A percentile compares a stretch with the other conserved stretches of the same genome.
These are phyloP conservation scores for Trematomus loennbergii DNA, from an alignment of 2,113 vertebrate species.

Conservation along the genomic window DNA sequence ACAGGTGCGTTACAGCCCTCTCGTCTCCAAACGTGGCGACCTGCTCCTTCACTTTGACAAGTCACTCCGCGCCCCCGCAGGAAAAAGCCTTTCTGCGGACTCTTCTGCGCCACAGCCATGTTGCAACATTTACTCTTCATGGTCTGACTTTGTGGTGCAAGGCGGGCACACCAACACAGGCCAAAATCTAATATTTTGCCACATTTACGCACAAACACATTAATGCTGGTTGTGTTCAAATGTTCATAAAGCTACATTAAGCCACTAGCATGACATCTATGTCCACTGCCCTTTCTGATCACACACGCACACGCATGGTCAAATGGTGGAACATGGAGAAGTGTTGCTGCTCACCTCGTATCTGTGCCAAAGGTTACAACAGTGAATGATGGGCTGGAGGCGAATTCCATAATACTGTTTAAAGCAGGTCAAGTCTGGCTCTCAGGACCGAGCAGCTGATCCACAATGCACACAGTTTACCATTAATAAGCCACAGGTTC, in stretches of 20 bases:
- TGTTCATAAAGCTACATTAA: not conserved
- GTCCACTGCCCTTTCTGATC: not conserved
- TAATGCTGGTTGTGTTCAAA: not conserved
- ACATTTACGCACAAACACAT: not conserved
- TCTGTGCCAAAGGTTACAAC: constrained; percentile 79
- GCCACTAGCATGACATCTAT: too few species aligned
- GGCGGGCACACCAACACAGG: not conserved
- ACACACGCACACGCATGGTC: constrained; percentile 9
- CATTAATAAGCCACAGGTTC: not conserved
- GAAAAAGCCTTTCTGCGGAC: not conserved
- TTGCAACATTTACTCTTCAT: not conserved
- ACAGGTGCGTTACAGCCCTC: constrained; percentile 31
- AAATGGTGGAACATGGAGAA: constrained; percentile 53
- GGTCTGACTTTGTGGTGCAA: not conserved
- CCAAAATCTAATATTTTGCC: not conserved
- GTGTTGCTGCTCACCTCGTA: constrained; percentile 51
- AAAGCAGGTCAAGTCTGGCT: constrained; percentile 55
- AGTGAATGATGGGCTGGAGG: constrained; percentile 38
- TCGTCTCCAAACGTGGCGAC: constrained; percentile 26
- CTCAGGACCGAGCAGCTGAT: constrained; percentile 23
- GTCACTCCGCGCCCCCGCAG: not conserved
- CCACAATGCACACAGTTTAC: constrained; percentile 7
- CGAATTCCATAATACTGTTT: constrained; percentile 35
- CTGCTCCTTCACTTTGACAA: not conserved
- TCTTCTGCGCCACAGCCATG: not conserved